These are phyloP conservation scores for Phenganax subtilis DNA, from an alignment of 92 coral and sea anemone genomes.

Conservation along the genomic window DNA sequence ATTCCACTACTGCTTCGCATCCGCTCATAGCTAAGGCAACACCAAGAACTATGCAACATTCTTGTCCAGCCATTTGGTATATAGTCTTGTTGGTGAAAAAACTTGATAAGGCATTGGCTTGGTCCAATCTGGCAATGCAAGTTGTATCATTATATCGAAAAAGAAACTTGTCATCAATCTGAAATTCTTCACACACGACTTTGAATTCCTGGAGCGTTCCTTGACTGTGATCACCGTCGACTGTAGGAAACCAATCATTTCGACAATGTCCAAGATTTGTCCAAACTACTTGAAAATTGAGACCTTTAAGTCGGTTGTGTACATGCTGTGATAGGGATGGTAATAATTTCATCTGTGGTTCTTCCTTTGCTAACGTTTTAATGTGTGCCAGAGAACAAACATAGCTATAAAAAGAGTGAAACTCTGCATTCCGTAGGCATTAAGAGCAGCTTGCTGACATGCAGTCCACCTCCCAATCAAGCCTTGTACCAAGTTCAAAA, in stretches of 20 bases:
- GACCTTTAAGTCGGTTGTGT: slow-evolving; percentile 28
- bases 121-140: slow-evolving; percentile 40
- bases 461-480: slow-evolving; percentile 30
- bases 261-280: slow-evolving; percentile 30
- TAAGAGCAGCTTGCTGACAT: slow-evolving; percentile 38
- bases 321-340: slow-evolving; percentile 37
- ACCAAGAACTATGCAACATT: slow-evolving; percentile 28
- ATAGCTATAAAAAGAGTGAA: slow-evolving; percentile 29
- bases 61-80: slow-evolving; percentile 33
- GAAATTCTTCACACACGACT: slow-evolving; percentile 23
- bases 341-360: neutral
- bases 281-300: slow-evolving; percentile 35
- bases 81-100: slow-evolving; percentile 34
- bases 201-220: slow-evolving; percentile 28
- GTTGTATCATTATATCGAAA: slow-evolving; percentile 26
- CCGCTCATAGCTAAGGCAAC: slow-evolving; percentile 38
- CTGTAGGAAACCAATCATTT: slow-evolving; percentile 32
- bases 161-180: slow-evolving; percentile 32
- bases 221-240: slow-evolving; percentile 34
- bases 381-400: slow-evolving; percentile 41
- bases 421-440: slow-evolving; percentile 35
- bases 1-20: slow-evolving; percentile 32
- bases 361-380: slow-evolving; percentile 35
- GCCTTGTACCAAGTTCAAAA: slow-evolving; percentile 27
- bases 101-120: slow-evolving; percentile 40